Base-by-base conservation (phyloP, 2,888 invertebrate genomes). In the Tanypteryx hageni region DNA sequence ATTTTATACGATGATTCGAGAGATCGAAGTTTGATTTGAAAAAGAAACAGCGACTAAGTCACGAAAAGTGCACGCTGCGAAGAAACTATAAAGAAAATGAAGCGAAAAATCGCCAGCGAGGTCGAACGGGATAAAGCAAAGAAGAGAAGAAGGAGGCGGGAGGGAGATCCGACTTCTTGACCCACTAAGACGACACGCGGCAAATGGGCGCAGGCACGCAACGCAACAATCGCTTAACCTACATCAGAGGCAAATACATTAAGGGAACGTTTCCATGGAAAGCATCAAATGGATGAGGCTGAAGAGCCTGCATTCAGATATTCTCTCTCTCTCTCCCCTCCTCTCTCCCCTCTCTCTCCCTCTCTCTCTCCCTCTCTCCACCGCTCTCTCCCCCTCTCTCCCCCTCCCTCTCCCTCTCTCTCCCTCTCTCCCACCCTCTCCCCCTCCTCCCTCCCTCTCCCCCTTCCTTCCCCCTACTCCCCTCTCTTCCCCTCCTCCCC, bases 161-260 rank as follows among this genome's bases (percentile, higher is more conserved):
- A n/a, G 44, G 44, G 64, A 44, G 8, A 31, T 14, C 58, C 59
- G 76, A 27, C 83, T 56, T 83, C 83, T 44, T 83, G 56, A 57
- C 83, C 83, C 83, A 44, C 83, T 76, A 18, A 56, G 27, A 56
- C 16, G 83, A 18, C 18, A 83, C 83, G 83, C 56, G 13, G 83
- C 76, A 18, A 86, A 86, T 86, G 86, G 86, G 31, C 22, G 86
- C 59, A 31, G 59, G 89, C 89, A 89, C 89, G 89, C 89, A 86
- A 86, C n/a, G 61, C 59, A 68, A 64, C 89, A 44, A 89, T 89
- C 89, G 89, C 89, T 89, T 89, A 89, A 89, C 89, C 89, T 89
- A 89, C 89, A 89, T 89, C 89, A 89, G 89, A 64, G 61, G 27
- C 44, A 89, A 89, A 89, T 89, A 89, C 89, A 89, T 89, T 89